Percentiles rank a stretch among this genome's conserved stretches.
phyloP scores from a whole-genome alignment of 2,888 invertebrate genomes.

The Punctoribates punctum region DNA sequence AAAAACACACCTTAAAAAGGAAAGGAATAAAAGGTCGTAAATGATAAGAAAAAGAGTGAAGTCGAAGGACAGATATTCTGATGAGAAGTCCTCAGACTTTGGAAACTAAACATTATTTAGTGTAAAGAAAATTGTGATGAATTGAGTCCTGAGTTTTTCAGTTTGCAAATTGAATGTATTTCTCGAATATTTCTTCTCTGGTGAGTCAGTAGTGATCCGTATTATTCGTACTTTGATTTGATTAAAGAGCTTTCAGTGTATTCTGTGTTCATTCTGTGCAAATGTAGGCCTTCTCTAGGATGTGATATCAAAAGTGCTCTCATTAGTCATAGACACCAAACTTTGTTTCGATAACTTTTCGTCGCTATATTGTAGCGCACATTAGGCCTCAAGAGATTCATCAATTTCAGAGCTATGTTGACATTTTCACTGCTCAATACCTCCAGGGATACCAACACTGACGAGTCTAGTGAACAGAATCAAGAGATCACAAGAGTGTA shows the following conservation, averaged over 20 bases:
- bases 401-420: slow-evolving; percentile 15
- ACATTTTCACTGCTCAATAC: slow-evolving; percentile 20
- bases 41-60: background rate
- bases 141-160: background rate
- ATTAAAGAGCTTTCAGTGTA: background rate
- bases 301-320: background rate
- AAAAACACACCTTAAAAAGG: background rate
- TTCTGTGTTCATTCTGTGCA: slow-evolving; percentile 1
- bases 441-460: background rate
- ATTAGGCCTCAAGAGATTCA: slow-evolving; percentile 19
- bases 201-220: background rate
- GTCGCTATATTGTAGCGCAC: slow-evolving; percentile 24
- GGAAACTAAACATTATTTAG: background rate
- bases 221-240: slow-evolving; percentile 19
- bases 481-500: background rate
- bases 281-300: background rate
- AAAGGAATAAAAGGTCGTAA: background rate
- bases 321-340: slow-evolving; percentile 18
- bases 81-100: background rate
- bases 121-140: background rate
- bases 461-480: background rate
- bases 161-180: slow-evolving; percentile 6
- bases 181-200: no score
- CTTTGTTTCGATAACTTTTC: slow-evolving; percentile 23
- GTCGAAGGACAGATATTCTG: background rate